These are phyloP conservation scores for Microvelia longipes DNA, from an alignment of 1,140 invertebrate genomes.

Conservation along the genomic window DNA sequence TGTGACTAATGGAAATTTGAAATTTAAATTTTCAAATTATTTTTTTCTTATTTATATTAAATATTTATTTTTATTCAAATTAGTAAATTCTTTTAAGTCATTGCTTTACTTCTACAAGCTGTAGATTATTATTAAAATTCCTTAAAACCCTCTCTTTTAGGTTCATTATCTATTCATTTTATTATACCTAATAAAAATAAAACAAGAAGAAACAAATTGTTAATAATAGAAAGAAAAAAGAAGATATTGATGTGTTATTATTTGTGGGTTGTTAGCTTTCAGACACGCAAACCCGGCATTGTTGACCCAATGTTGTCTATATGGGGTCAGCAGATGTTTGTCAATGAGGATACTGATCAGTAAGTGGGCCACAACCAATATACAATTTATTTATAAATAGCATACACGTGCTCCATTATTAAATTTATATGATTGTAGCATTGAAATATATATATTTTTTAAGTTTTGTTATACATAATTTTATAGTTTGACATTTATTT, in stretches of 20 bases:
- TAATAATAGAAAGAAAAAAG: no score
- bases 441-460: background rate
- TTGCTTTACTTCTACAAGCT: no score
- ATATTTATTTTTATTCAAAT: no score
- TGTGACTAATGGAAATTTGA: no score
- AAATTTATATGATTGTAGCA: background rate
- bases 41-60: no score
- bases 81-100: no score
- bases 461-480: background rate
- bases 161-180: no score
- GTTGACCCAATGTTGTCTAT: slow-evolving; percentile 93
- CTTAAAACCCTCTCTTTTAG: no score
- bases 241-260: background rate
- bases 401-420: slow-evolving; percentile 11
- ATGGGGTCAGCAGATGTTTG: slow-evolving; percentile 92
- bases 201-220: no score
- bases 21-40: no score
- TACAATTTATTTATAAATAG: slow-evolving; percentile 13
- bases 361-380: slow-evolving; percentile 43
- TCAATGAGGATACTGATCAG: slow-evolving; percentile 89
- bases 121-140: no score
- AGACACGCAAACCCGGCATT: slow-evolving; percentile 86
- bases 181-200: no score
- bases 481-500: background rate
- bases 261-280: slow-evolving; percentile 50